phyloP scores from a whole-genome alignment of 2,888 invertebrate species.

The Leucania comma region DNA sequence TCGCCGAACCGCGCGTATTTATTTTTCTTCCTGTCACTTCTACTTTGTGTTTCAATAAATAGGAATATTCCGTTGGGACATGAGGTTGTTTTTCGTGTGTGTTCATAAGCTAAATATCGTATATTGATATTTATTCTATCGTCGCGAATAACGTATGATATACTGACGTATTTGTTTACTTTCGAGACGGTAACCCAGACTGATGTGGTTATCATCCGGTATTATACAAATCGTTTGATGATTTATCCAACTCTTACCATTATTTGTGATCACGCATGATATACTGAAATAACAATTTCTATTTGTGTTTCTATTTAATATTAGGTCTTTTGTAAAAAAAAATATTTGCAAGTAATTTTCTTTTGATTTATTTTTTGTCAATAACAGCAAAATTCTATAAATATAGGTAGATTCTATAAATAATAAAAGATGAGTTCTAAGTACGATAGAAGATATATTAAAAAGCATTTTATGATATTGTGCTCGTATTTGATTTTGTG shows the following conservation, averaged over 20 bases:
- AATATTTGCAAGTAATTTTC: constrained; percentile 18
- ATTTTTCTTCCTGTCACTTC: constrained; percentile 48
- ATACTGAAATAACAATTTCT: constrained; percentile 13
- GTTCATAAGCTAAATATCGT: constrained; percentile 49
- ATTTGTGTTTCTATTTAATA: background rate
- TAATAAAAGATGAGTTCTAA: background rate
- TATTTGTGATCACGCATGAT: constrained; percentile 8
- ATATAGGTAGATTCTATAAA: background rate
- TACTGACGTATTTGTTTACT: constrained; percentile 50
- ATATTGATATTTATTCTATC: constrained; percentile 47
- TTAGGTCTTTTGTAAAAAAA: constrained; percentile 6
- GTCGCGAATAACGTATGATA: constrained; percentile 32
- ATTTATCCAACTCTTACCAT: constrained; percentile 32
- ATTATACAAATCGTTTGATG: constrained; percentile 33
- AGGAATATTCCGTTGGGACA: constrained; percentile 45
- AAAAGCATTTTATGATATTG: background rate
- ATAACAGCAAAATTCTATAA: background rate
- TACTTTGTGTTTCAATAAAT: constrained; percentile 56
- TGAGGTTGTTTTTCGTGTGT: constrained; percentile 39
- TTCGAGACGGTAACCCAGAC: constrained; percentile 20
- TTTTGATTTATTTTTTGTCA: constrained; percentile 13
- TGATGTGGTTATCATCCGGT: constrained; percentile 38
- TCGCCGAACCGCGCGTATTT: constrained; percentile 25
- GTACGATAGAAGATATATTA: background rate
- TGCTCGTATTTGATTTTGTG: background rate